Percentiles rank a stretch among this genome's conserved stretches.
Conservation (phyloP, 2,113 vertebrate genomes). For the Hyperopisus bebe region DNA sequence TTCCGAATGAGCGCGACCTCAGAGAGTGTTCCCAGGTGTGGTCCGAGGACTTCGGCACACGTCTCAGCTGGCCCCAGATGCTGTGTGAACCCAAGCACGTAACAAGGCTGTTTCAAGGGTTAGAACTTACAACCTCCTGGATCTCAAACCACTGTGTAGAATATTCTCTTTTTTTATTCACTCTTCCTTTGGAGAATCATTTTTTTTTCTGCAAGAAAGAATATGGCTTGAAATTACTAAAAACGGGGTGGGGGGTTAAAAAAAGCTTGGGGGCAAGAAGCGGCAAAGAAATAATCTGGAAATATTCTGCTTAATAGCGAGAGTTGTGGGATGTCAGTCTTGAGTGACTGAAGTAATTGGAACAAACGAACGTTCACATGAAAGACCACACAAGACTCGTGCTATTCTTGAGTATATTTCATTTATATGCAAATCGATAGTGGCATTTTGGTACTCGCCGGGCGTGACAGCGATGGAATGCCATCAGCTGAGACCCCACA, state of each 20-base stretch:
- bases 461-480: constrained; percentile 45
- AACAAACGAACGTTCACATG: constrained; percentile 16
- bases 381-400: background rate
- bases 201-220: background rate
- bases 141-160: background rate
- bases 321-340: constrained; percentile 29
- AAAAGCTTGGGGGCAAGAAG: background rate
- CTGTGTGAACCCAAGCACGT: background rate
- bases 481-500: constrained; percentile 33
- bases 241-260: background rate
- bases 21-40: background rate
- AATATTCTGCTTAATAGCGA: constrained; percentile 1
- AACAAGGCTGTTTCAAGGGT: background rate
- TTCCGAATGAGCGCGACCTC: background rate
- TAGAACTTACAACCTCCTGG: background rate
- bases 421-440: constrained; percentile 49
- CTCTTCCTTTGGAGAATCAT: background rate
- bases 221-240: background rate
- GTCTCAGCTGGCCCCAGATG: background rate
- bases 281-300: background rate
- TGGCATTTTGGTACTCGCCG: constrained; percentile 49
- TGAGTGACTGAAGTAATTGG: constrained; percentile 33
- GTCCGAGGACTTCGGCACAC: background rate
- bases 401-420: constrained; percentile 26
- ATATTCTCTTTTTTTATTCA: background rate